Percentiles rank a stretch among this genome's conserved stretches.
These are phyloP conservation scores for Drosophila parthenogenetica DNA, from an alignment of 2,888 invertebrate species.

Conservation along the genomic window DNA sequence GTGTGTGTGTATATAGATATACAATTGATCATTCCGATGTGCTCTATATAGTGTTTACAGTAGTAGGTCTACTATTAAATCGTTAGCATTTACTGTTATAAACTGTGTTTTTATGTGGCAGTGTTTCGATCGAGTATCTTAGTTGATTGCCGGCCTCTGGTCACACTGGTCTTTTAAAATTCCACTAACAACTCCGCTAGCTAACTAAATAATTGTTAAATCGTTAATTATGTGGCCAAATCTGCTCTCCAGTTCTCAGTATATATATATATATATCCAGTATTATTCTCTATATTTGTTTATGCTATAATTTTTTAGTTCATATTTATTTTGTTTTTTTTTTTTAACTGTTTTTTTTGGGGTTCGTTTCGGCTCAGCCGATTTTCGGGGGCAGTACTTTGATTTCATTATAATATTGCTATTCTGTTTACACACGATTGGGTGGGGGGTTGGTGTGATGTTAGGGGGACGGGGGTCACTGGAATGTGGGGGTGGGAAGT, in stretches of 20 bases:
- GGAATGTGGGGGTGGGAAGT: conserved; percentile 1
- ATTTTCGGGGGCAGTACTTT: conserved; percentile 51
- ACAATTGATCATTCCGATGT: conserved; percentile 69
- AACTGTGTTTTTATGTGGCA: conserved; percentile 44
- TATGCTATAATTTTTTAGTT: conserved; percentile 50
- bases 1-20: conserved; percentile 31
- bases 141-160: conserved; percentile 56
- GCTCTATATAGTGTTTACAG: conserved; percentile 52
- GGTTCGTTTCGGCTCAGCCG: conserved; percentile 62
- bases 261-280: conserved; percentile 19
- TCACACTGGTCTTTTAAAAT: conserved; percentile 51
- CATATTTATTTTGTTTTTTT: conserved; percentile 14
- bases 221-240: conserved; percentile 21
- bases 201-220: conserved; percentile 23
- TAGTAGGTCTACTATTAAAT: conserved; percentile 48
- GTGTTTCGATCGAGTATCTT: conserved; percentile 51
- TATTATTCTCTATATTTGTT: conserved; percentile 1
- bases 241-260: conserved; percentile 19
- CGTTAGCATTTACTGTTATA: conserved; percentile 34
- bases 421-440: conserved; percentile 43
- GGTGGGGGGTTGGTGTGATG: background rate
- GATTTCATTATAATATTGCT: conserved; percentile 52
- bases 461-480: too few species aligned
- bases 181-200: conserved; percentile 42
- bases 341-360: conserved; percentile 34